A percentile compares a stretch with the other conserved stretches of the same genome.
Conservation (phyloP, 2,888 invertebrate genomes). For the Crepidodera aurea region DNA sequence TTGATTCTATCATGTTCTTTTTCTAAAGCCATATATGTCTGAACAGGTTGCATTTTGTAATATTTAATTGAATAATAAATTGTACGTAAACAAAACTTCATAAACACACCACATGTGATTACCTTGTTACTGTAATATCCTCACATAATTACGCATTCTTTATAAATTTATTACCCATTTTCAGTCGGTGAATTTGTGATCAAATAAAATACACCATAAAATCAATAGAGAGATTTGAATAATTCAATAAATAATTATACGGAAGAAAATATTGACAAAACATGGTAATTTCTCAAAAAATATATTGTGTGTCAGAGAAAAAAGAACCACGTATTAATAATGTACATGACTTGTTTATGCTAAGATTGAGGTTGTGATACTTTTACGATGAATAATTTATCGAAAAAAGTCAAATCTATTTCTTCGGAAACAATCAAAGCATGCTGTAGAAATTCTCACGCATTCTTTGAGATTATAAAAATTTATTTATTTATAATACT, state of each 20-base stretch:
- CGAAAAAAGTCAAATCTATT: neutral
- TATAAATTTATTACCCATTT: neutral
- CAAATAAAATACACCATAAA: neutral
- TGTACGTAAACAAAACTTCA: neutral
- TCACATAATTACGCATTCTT: no score
- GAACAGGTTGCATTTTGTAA: no score
- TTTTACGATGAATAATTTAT: slow-evolving; percentile 8
- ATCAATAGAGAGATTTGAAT: slow-evolving; percentile 2
- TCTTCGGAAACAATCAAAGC: neutral
- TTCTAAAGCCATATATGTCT: no score
- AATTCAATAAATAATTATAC: slow-evolving; percentile 14
- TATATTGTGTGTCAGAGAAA: slow-evolving; percentile 6
- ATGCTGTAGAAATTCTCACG: slow-evolving; percentile 6
- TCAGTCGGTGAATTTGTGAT: slow-evolving; percentile 5
- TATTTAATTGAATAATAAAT: neutral
- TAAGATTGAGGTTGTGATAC: slow-evolving; percentile 12
- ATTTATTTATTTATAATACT: no score
- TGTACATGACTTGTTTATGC: neutral
- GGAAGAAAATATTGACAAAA: slow-evolving; percentile 13
- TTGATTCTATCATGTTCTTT: no score
- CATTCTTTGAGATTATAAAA: neutral
- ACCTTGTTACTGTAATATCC: no score
- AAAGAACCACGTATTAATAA: slow-evolving; percentile 11
- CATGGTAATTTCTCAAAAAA: slow-evolving; percentile 11
- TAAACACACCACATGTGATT: no score